Conservation (phyloP, 2,888 invertebrate genomes). For the Drosophila limbata region DNA sequence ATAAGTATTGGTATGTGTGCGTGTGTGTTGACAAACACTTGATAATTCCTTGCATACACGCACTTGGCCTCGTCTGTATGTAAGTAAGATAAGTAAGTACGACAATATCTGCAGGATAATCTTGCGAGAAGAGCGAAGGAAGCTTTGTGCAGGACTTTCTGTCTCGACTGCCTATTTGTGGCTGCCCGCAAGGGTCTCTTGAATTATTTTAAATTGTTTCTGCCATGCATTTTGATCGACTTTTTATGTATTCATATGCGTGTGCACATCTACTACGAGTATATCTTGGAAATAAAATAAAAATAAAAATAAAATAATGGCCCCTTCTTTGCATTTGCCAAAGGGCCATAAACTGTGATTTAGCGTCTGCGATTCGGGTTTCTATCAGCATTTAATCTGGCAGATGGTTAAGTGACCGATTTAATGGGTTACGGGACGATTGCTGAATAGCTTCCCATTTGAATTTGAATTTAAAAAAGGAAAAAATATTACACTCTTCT, state of each 20-base stretch:
- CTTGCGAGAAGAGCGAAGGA: conserved; percentile 37
- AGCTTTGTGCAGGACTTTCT: conserved; percentile 39
- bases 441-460: conserved; percentile 23
- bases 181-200: conserved; percentile 68
- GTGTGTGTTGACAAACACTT: conserved; percentile 72
- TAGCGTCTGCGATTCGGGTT: conserved; percentile 42
- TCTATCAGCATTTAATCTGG: conserved; percentile 56
- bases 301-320: conserved; percentile 56
- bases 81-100: conserved; percentile 51
- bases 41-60: conserved; percentile 78
- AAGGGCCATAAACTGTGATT: conserved; percentile 64
- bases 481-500: neutral
- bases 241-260: conserved; percentile 65
- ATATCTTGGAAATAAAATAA: conserved; percentile 23
- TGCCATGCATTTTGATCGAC: conserved; percentile 55
- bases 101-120: conserved; percentile 63
- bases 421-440: conserved; percentile 53
- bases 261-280: conserved; percentile 45
- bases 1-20: conserved; percentile 12
- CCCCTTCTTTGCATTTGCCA: conserved; percentile 36
- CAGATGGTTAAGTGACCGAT: conserved; percentile 46
- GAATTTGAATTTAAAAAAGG: conserved; percentile 3
- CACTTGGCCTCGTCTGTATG: conserved; percentile 58
- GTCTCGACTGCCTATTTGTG: conserved; percentile 47
- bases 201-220: conserved; percentile 79